A percentile compares a stretch with the other conserved stretches of the same genome.
These are phyloP conservation scores for Meloidogyne hapla DNA, from an alignment of 1,140 invertebrate species.

Conservation along the genomic window DNA sequence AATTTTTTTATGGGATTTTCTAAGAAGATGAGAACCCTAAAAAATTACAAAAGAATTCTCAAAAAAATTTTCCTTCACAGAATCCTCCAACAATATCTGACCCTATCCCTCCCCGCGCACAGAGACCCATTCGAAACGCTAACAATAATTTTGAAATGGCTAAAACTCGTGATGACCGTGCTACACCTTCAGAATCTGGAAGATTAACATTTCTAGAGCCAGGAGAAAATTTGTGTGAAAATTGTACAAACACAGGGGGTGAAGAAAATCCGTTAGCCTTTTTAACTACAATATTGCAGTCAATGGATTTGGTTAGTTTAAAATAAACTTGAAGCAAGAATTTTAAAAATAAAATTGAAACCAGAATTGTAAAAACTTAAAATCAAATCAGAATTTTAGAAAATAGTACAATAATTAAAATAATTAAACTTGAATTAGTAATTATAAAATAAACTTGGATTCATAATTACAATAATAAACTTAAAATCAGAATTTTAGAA, in stretches of 20 bases:
- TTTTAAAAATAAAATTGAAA: too few relatives aligned
- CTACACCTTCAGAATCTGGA: slow-evolving; percentile 21
- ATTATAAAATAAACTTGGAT: too few relatives aligned
- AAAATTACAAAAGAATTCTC: too few relatives aligned
- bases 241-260: slow-evolving; percentile 38
- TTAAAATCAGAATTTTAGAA: not conserved
- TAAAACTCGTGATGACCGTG: slow-evolving; percentile 6
- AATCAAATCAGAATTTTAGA: slow-evolving; percentile 4
- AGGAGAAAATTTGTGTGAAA: slow-evolving; percentile 36
- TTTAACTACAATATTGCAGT: slow-evolving; percentile 23
- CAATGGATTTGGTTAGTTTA: slow-evolving; percentile 48
- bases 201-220: slow-evolving; percentile 27
- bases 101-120: not conserved
- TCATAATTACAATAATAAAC: too few relatives aligned
- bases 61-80: not conserved
- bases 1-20: too few relatives aligned
- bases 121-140: not conserved
- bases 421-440: too few relatives aligned
- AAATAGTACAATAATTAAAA: too few relatives aligned
- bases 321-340: too few relatives aligned
- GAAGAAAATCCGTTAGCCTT: slow-evolving; percentile 28
- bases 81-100: not conserved
- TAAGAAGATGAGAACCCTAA: too few relatives aligned
- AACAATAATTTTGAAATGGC: not conserved
- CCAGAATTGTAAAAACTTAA: too few relatives aligned